Percentiles rank a stretch among this genome's conserved stretches.
These are phyloP conservation scores for Leuctra nigra DNA, from an alignment of 2,888 invertebrate genomes.

Conservation along the genomic window DNA sequence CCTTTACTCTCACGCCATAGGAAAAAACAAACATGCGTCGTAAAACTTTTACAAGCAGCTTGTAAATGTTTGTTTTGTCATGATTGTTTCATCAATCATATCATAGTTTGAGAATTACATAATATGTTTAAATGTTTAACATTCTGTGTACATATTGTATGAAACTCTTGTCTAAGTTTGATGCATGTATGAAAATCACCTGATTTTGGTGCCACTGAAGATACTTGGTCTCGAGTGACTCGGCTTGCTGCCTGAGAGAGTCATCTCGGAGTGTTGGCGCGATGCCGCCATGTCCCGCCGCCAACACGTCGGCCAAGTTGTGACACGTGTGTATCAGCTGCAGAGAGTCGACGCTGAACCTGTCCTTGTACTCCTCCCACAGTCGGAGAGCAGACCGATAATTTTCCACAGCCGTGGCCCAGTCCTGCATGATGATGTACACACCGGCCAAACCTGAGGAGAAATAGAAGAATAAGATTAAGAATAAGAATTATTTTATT, in stretches of 20 bases:
- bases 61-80: no score
- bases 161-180: no score
- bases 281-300: slow-evolving; percentile 38
- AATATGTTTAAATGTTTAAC: no score
- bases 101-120: no score
- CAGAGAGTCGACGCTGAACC: slow-evolving; percentile 54
- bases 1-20: no score
- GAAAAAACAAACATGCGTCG: no score
- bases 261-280: slow-evolving; percentile 47
- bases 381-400: slow-evolving; percentile 56
- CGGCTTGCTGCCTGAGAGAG: slow-evolving; percentile 43
- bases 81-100: no score
- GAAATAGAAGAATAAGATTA: slow-evolving; percentile 17
- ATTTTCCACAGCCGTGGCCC: slow-evolving; percentile 40
- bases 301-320: slow-evolving; percentile 52
- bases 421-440: background rate
- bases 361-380: slow-evolving; percentile 40
- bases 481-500: no score
- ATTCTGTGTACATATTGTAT: no score
- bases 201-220: slow-evolving; percentile 41
- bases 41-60: no score
- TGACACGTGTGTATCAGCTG: slow-evolving; percentile 60
- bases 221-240: slow-evolving; percentile 51
- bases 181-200: slow-evolving; percentile 23
- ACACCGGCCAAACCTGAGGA: slow-evolving; percentile 54